These are phyloP conservation scores for Caenorhabditis latens DNA, from an alignment of 1,140 invertebrate species.

Conservation along the genomic window DNA sequence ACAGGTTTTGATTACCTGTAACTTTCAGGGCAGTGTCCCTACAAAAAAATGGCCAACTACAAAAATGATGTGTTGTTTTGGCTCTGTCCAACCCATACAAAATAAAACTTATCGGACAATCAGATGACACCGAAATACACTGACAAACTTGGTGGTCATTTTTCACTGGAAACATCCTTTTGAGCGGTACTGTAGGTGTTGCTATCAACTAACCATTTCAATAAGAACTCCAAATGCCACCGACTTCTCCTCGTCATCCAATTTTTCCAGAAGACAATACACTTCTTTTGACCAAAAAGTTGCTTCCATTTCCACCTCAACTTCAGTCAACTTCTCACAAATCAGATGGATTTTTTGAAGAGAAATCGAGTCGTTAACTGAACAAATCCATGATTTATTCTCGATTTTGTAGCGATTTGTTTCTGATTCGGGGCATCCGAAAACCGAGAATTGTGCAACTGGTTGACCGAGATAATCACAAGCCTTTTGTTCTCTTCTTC, in stretches of 20 bases:
- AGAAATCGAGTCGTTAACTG: background rate
- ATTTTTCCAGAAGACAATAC: background rate
- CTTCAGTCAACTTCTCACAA: background rate
- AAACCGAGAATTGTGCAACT: background rate
- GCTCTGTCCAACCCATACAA: no score
- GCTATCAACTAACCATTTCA: background rate
- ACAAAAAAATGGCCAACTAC: no score
- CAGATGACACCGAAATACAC: no score
- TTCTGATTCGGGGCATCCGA: background rate
- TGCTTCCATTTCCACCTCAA: background rate
- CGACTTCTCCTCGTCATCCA: background rate
- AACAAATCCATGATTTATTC: background rate
- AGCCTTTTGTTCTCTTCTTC: background rate
- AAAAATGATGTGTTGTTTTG: no score
- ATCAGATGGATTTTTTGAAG: conserved; percentile 4
- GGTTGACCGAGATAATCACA: background rate
- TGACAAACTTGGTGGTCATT: no score
- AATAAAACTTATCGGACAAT: no score
- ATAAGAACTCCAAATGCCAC: conserved; percentile 1
- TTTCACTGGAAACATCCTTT: no score
- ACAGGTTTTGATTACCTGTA: no score
- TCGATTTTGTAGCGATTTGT: background rate
- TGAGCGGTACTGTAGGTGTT: no score
- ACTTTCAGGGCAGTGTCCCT: no score
- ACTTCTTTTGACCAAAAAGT: conserved; percentile 4